These are phyloP conservation scores for Lucinisca nassula DNA, from an alignment of 2,888 invertebrate genomes.

Conservation along the genomic window DNA sequence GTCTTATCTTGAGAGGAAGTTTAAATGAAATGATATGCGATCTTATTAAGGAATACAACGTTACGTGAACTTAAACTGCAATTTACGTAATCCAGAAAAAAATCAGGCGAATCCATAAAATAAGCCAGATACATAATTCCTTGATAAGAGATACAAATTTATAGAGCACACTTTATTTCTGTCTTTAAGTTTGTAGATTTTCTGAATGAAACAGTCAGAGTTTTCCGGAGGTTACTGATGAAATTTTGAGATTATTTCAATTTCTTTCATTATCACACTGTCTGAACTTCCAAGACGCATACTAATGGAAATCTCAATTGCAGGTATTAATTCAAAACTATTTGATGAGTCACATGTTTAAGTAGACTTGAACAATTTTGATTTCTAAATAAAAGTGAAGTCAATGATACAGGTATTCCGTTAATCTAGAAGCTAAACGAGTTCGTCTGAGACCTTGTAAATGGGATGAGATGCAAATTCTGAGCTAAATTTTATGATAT, in stretches of 20 bases:
- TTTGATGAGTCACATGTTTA: conserved; percentile 1
- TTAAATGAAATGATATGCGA: too few relatives aligned
- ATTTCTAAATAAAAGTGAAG: too few relatives aligned
- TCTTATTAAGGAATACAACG: not conserved
- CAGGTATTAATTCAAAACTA: conserved; percentile 7
- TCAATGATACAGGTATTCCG: too few relatives aligned
- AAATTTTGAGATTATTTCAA: not conserved
- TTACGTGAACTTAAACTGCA: not conserved
- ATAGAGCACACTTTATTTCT: conserved; percentile 3
- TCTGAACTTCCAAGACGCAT: not conserved
- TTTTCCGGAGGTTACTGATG: not conserved
- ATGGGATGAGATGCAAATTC: too few relatives aligned
- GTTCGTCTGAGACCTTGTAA: too few relatives aligned
- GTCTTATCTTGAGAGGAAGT: too few relatives aligned
- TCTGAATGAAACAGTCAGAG: conserved; percentile 4
- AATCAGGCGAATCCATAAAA: not conserved
- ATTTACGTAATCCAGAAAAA: not conserved
- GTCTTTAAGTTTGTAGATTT: not conserved
- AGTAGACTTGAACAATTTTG: too few relatives aligned
- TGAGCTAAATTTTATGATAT: too few relatives aligned
- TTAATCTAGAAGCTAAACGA: too few relatives aligned
- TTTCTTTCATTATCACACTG: conserved; percentile 9
- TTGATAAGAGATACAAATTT: not conserved
- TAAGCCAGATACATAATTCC: conserved; percentile 8
- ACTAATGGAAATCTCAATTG: not conserved